Conservation (phyloP, 2,113 vertebrate genomes). For the Capreolus pygargus region DNA sequence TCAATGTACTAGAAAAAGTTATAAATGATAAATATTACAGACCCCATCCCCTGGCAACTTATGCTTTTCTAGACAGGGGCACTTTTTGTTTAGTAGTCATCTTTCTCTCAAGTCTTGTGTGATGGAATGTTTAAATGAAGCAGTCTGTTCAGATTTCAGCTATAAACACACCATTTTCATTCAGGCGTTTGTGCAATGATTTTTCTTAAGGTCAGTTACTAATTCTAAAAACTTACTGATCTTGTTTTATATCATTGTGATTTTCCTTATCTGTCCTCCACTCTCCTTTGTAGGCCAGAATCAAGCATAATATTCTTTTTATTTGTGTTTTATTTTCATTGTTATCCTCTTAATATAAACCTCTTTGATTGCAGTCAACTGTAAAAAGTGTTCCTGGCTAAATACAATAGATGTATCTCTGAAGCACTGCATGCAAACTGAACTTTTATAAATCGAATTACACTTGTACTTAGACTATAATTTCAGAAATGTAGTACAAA, state of each 20-base stretch:
- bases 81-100: background rate
- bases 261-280: background rate
- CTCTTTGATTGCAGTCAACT: conserved; percentile 36
- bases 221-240: conserved; percentile 22
- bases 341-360: conserved; percentile 44
- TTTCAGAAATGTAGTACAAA: conserved; percentile 53
- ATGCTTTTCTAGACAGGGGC: background rate
- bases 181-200: background rate
- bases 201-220: conserved; percentile 24
- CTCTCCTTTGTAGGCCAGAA: background rate
- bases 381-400: conserved; percentile 41
- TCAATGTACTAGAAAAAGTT: background rate
- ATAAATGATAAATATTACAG: background rate
- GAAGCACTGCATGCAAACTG: conserved; percentile 47
- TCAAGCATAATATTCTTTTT: conserved; percentile 27
- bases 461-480: conserved; percentile 52
- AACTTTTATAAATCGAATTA: conserved; percentile 58
- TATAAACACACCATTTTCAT: background rate
- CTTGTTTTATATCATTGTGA: background rate
- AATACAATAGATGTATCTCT: conserved; percentile 52
- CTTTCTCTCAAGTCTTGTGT: background rate
- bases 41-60: background rate
- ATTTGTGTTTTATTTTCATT: conserved; percentile 52
- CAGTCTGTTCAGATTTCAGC: background rate
- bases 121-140: conserved; percentile 33